These are phyloP conservation scores for Fissipunctia ypsillon DNA, from an alignment of 2,888 invertebrate genomes.

Conservation along the genomic window DNA sequence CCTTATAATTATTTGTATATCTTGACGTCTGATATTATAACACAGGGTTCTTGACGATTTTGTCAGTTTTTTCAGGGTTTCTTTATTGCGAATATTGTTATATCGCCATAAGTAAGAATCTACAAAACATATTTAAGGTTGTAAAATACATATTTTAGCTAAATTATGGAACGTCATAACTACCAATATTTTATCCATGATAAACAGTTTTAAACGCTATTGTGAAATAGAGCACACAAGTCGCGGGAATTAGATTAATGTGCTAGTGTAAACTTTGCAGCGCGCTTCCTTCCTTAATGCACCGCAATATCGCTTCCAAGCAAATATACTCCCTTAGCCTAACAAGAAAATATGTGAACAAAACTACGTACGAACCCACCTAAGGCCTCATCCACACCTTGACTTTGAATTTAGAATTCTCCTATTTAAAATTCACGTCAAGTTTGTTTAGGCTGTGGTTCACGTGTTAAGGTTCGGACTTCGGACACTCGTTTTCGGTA, in stretches of 20 bases:
- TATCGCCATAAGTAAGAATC: background rate
- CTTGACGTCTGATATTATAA: slow-evolving; percentile 37
- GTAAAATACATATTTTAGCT: background rate
- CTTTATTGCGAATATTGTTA: background rate
- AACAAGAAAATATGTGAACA: slow-evolving; percentile 49
- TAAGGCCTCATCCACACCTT: slow-evolving; percentile 39
- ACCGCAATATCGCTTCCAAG: slow-evolving; percentile 46
- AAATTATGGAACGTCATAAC: slow-evolving; percentile 8
- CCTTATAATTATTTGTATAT: slow-evolving; percentile 58
- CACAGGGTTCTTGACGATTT: slow-evolving; percentile 8
- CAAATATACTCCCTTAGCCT: slow-evolving; percentile 43
- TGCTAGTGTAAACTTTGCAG: slow-evolving; percentile 47
- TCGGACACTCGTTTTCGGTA: slow-evolving; percentile 64
- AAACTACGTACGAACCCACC: slow-evolving; percentile 16
- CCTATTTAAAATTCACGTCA: slow-evolving; percentile 62
- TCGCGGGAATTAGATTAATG: slow-evolving; percentile 59
- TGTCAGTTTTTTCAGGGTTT: background rate
- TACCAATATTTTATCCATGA: slow-evolving; percentile 26
- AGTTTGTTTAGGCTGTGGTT: slow-evolving; percentile 66
- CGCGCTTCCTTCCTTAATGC: slow-evolving; percentile 52
- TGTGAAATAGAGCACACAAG: slow-evolving; percentile 47
- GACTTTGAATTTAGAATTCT: slow-evolving; percentile 51
- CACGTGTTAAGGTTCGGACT: slow-evolving; percentile 48
- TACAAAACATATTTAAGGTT: background rate
- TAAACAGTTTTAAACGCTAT: slow-evolving; percentile 33